These are phyloP conservation scores for Orbicella faveolata DNA, from an alignment of 64 coral and sea anemone genomes.

Conservation along the genomic window DNA sequence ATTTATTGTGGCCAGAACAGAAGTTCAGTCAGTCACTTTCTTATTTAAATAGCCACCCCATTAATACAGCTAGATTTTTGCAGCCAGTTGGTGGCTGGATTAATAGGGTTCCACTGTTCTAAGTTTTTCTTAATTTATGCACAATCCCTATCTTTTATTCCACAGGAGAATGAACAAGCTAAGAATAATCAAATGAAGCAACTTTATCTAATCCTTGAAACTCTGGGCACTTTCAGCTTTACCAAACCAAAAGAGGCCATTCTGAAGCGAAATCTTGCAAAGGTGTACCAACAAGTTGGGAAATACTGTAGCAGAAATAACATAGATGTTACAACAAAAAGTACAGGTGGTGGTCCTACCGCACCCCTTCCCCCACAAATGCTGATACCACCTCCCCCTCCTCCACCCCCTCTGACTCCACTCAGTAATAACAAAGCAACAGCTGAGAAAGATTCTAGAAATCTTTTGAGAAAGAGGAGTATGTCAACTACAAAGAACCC, in stretches of 20 bases:
- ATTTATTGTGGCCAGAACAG: too few species aligned
- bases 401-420: constrained; percentile 34
- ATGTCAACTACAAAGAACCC: not conserved
- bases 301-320: constrained; percentile 76
- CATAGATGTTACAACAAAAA: constrained; percentile 26
- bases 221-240: constrained; percentile 67
- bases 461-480: not conserved
- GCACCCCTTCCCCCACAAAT: constrained; percentile 27
- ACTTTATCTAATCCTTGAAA: constrained; percentile 48
- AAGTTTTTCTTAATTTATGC: not conserved
- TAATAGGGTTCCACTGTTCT: not conserved
- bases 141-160: not conserved
- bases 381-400: constrained; percentile 64
- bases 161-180: constrained; percentile 70
- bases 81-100: too few species aligned
- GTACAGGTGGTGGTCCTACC: not conserved
- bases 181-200: constrained; percentile 67
- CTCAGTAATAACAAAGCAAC: not conserved
- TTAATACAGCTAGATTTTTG: too few species aligned
- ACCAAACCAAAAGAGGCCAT: constrained; percentile 61
- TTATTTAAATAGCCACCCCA: too few species aligned
- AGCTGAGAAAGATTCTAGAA: not conserved
- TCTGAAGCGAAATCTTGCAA: constrained; percentile 70
- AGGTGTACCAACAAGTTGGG: constrained; percentile 82
- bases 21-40: too few species aligned